Percentiles rank a stretch among this genome's conserved stretches.
Conservation (phyloP, 92 coral and sea anemone species). For the Epizoanthus stellaris region DNA sequence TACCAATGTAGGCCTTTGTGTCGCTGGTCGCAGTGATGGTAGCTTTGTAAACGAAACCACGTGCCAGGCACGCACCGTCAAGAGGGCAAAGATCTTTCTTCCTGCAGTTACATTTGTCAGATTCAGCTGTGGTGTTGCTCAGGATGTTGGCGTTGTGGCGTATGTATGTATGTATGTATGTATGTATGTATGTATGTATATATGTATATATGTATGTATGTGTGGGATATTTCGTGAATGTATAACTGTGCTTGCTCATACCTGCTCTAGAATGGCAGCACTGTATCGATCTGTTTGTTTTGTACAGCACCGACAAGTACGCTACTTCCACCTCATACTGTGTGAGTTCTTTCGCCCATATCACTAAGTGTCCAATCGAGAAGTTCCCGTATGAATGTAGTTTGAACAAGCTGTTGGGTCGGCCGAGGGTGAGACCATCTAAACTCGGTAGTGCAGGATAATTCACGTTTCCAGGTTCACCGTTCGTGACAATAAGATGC, state of each 20-base stretch:
- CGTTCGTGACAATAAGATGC: slow-evolving; percentile 53
- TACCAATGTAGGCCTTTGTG: too few species aligned
- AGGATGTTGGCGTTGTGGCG: too few species aligned
- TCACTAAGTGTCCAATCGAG: slow-evolving; percentile 84
- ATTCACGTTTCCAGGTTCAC: slow-evolving; percentile 30
- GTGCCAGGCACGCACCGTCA: too few species aligned
- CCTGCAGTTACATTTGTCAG: too few species aligned
- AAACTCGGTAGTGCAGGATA: background rate
- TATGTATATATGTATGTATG: background rate
- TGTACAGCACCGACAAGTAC: slow-evolving; percentile 63
- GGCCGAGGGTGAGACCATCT: slow-evolving; percentile 68
- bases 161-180: too few species aligned
- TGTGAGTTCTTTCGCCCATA: slow-evolving; percentile 77
- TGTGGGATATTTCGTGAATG: background rate
- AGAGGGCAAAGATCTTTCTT: too few species aligned
- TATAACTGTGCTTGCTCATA: slow-evolving; percentile 12
- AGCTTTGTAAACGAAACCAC: too few species aligned
- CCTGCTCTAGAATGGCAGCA: slow-evolving; percentile 86
- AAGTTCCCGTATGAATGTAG: slow-evolving; percentile 63
- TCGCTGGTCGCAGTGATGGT: too few species aligned
- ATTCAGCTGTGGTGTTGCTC: too few species aligned
- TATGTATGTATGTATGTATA: background rate
- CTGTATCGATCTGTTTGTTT: slow-evolving; percentile 57
- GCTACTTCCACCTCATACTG: slow-evolving; percentile 73
- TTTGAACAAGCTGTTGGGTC: slow-evolving; percentile 58